Evolutionary conservation across 2,797 vertebrate genomes (phyloP).

Genomic region (Channa striata): DNA sequence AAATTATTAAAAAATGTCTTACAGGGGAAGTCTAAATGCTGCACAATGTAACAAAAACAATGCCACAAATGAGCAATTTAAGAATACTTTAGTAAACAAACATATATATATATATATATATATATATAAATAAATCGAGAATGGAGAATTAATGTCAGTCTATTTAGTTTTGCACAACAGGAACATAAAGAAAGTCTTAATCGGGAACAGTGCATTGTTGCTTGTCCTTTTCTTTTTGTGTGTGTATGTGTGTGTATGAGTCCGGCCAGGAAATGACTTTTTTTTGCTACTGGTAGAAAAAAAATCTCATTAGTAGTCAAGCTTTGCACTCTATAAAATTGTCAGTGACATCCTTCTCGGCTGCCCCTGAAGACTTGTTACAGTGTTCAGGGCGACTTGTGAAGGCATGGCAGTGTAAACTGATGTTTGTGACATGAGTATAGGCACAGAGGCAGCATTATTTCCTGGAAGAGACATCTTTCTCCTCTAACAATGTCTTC

Average conservation of each 20-base stretch:
- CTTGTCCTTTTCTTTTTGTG: too few species aligned
- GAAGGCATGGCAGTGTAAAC: conserved; percentile 62
- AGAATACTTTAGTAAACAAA: neutral
- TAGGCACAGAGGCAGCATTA: conserved; percentile 50
- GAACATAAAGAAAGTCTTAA: conserved; percentile 24
- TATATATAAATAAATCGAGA: conserved; percentile 10
- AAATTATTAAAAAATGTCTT: conserved; percentile 16
- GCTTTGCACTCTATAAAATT: conserved; percentile 55
- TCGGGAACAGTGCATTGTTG: conserved; percentile 4
- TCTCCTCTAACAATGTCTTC: conserved; percentile 59
- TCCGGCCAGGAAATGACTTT: conserved; percentile 46
- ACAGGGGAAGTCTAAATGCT: conserved; percentile 1
- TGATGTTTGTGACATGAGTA: conserved; percentile 71
- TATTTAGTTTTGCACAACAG: conserved; percentile 16
- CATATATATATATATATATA: neutral
- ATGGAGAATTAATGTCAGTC: conserved; percentile 2
- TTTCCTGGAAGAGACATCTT: conserved; percentile 52
- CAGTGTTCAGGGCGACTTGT: conserved; percentile 66
- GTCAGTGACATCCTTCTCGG: conserved; percentile 64
- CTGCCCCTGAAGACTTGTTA: conserved; percentile 73
- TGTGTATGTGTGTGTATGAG: neutral
- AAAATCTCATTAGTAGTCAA: conserved; percentile 66
- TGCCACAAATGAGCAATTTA: conserved; percentile 3
- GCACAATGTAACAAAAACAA: conserved; percentile 20
- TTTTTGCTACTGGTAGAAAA: conserved; percentile 39